These are phyloP conservation scores for Notamacropus eugenii DNA, from an alignment of 2,797 vertebrate species.

Conservation along the genomic window DNA sequence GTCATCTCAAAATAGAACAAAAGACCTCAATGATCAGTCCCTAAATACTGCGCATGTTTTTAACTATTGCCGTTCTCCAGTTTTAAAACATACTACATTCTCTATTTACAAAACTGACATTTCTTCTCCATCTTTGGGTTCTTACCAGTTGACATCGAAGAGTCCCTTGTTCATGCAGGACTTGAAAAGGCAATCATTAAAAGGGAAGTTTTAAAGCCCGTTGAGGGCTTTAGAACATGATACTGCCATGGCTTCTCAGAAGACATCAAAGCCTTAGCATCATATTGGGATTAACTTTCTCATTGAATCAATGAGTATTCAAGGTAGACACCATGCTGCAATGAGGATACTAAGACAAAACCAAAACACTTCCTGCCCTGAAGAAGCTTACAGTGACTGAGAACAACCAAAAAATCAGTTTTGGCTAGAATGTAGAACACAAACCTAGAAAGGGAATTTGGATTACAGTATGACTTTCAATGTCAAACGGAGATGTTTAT, in stretches of 20 bases:
- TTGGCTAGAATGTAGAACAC: too few species aligned
- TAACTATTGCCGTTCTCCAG: conserved; percentile 41
- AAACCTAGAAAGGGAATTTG: too few species aligned
- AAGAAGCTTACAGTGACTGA: too few species aligned
- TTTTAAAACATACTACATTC: conserved; percentile 33
- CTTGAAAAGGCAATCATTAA: conserved; percentile 66
- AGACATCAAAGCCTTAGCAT: too few species aligned
- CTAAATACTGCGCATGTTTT: conserved; percentile 40
- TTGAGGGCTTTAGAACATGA: conserved; percentile 21
- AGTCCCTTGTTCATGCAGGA: conserved; percentile 54
- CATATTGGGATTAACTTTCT: too few species aligned
- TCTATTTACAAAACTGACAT: conserved; percentile 33
- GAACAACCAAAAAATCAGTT: too few species aligned
- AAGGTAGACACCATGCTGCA: too few species aligned
- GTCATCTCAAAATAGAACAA: conserved; percentile 28
- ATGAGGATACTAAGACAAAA: too few species aligned
- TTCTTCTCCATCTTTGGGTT: conserved; percentile 64
- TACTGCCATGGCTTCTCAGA: neutral
- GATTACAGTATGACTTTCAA: too few species aligned
- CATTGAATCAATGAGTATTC: too few species aligned
- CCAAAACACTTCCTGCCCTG: too few species aligned
- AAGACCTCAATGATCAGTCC: conserved; percentile 1
- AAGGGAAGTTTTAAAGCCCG: conserved; percentile 48
- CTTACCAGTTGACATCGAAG: neutral
- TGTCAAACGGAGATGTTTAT: too few species aligned